phyloP scores from a whole-genome alignment of 2,113 vertebrate species.

The Morone chrysops region DNA sequence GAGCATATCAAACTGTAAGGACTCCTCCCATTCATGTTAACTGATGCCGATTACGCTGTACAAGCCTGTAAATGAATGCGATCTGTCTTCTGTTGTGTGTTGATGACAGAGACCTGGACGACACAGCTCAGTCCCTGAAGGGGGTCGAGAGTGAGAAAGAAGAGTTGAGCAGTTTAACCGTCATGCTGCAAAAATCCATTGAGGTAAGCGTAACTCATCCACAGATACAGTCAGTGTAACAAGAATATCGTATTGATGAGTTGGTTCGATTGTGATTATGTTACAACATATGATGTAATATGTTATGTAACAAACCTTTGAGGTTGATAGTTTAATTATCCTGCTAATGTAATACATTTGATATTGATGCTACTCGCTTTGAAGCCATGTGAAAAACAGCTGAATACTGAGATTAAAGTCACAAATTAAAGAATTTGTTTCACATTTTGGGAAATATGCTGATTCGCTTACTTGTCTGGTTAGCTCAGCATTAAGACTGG shows the following conservation, averaged over 20 bases:
- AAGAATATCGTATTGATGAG: neutral
- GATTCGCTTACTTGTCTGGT: neutral
- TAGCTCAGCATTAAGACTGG: neutral
- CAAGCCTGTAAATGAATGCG: neutral
- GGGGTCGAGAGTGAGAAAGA: slow-evolving; percentile 94
- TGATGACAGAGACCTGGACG: slow-evolving; percentile 90
- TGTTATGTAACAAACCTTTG: neutral
- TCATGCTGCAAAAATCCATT: slow-evolving; percentile 90
- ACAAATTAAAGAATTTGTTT: neutral
- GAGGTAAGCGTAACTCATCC: slow-evolving; percentile 83
- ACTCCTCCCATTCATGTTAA: rapidly evolving
- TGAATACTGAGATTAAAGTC: too few relatives aligned
- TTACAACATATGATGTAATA: neutral
- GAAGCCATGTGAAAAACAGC: too few relatives aligned
- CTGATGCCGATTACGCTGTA: rapidly evolving
- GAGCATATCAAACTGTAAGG: slow-evolving; percentile 92
- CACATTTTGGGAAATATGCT: too few relatives aligned
- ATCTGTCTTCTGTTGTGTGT: neutral
- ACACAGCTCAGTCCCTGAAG: slow-evolving; percentile 90
- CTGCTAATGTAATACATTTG: neutral
- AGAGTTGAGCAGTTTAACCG: slow-evolving; percentile 88
- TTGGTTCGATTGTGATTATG: neutral
- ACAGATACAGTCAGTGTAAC: neutral
- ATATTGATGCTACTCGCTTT: neutral
- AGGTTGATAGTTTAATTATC: neutral